These are phyloP conservation scores for Toxotes jaculatrix DNA, from an alignment of 2,113 vertebrate species.

Conservation along the genomic window DNA sequence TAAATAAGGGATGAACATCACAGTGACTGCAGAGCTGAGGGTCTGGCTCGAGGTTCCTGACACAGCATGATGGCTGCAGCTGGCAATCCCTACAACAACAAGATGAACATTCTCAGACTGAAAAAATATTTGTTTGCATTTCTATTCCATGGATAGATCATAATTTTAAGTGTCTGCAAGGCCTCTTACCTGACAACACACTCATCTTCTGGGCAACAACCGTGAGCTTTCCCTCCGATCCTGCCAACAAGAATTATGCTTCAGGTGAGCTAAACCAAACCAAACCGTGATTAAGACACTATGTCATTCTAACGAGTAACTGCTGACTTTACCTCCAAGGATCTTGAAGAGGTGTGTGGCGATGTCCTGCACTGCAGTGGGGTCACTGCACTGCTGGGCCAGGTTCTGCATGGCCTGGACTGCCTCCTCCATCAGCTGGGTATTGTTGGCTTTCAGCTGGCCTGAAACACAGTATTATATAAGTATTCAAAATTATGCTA, in stretches of 20 bases:
- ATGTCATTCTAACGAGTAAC: not conserved
- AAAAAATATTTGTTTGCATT: not conserved
- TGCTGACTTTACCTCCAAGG: conserved; percentile 87
- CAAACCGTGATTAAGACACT: not conserved
- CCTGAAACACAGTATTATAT: conserved; percentile 86
- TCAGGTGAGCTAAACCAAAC: conserved; percentile 13
- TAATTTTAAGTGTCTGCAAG: not conserved
- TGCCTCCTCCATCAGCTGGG: conserved; percentile 93
- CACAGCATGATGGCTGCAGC: conserved; percentile 92
- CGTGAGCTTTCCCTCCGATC: conserved; percentile 96
- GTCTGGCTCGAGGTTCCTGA: conserved; percentile 92
- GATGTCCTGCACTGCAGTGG: conserved; percentile 87
- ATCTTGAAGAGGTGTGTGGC: conserved; percentile 93
- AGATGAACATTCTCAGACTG: not conserved
- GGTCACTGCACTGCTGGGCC: conserved; percentile 94
- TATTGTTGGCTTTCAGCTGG: conserved; percentile 95
- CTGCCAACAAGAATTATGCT: conserved; percentile 74
- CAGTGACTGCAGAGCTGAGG: conserved; percentile 86
- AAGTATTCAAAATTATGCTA: not conserved
- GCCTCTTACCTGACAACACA: conserved; percentile 91
- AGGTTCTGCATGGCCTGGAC: conserved; percentile 92
- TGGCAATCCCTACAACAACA: conserved; percentile 88
- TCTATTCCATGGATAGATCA: not conserved
- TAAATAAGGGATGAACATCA: conserved; percentile 95
- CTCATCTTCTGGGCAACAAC: conserved; percentile 95